Evolutionary conservation across 2,113 vertebrate species (phyloP).

Genomic region (human): GRCh38 chr9:39471001-39471500

Average conservation of each 20-base stretch:
- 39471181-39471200: not conserved
- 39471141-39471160: not conserved
- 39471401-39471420: not conserved
- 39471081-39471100: not conserved
- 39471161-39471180: not conserved
- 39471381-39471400: not conserved
- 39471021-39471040: not conserved
- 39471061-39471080: not conserved
- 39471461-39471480: not conserved
- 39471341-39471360: not conserved
- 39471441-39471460: not conserved
- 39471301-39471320: not conserved
- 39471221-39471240: not conserved
- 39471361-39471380: not conserved
- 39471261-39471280: not conserved
- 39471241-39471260: not conserved
- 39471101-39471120: not conserved
- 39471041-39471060: not conserved
- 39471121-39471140: not conserved
- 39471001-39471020: not conserved
- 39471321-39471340: not conserved
- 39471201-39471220: not conserved
- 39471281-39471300: not conserved
- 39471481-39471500: not conserved
- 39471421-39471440: not conserved